phyloP scores from a whole-genome alignment of 2,113 vertebrate species.

The Bothrops jararaca region DNA sequence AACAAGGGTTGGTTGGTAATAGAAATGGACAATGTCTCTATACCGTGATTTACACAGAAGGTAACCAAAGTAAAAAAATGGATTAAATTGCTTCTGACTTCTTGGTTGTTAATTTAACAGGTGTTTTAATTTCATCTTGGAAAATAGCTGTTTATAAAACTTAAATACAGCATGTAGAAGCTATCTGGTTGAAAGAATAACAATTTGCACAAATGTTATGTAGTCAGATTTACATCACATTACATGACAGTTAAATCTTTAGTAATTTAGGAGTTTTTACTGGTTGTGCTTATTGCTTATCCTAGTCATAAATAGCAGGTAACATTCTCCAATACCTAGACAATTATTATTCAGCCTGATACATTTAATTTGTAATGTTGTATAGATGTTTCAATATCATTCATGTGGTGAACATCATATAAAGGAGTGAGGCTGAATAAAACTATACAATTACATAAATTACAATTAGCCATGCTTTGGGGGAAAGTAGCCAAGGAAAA shows the following conservation, averaged over 20 bases:
- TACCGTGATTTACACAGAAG: neutral
- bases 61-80: neutral
- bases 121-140: neutral
- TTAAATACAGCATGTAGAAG: rapidly evolving
- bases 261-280: neutral
- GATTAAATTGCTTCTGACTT: neutral
- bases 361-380: slow-evolving; percentile 33
- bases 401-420: slow-evolving; percentile 28
- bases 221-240: slow-evolving; percentile 2
- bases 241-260: slow-evolving; percentile 7
- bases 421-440: slow-evolving; percentile 21
- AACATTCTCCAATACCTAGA: slow-evolving; percentile 28
- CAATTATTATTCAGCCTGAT: slow-evolving; percentile 2
- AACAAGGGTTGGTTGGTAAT: neutral
- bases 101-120: slow-evolving; percentile 5
- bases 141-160: neutral
- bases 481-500: neutral
- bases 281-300: neutral
- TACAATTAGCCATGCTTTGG: slow-evolving; percentile 15
- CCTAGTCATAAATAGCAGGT: neutral
- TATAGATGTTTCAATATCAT: slow-evolving; percentile 17
- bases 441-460: slow-evolving; percentile 30
- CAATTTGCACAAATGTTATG: rapidly evolving
- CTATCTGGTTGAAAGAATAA: neutral
- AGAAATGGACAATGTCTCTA: neutral